Evolutionary conservation across 2,888 invertebrate species (phyloP), one percentile per base, ranked within the genome.

Genomic region (Pediacus dermestoides): DNA sequence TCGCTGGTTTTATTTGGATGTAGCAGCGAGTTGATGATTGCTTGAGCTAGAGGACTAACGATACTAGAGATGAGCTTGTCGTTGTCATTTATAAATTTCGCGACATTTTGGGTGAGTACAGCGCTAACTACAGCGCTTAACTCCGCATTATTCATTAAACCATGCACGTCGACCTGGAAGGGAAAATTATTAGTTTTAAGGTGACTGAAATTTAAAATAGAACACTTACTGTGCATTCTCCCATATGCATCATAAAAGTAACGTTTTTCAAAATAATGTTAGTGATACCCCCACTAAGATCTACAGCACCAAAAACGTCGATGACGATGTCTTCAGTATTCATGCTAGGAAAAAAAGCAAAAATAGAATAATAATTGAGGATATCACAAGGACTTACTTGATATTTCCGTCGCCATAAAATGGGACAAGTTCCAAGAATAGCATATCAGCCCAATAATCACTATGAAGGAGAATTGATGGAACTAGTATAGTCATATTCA

Each of bases 81-180:
- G 39, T 61, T 45, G 8, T 52, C 42, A 22, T 61, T 48, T 22
- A 63, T 36, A 25, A 63, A 58, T 8, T 28, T 14, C 2, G 39
- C 44, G 9, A 59, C 42, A 33, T 53, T 51, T 36, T 61, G 60
- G 30, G 50, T 57, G 6, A 63, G 36, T 1, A 52, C 38, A 12
- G 39, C 31, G 27, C 44, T 53, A 3, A 56, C 30, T n/a, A 60
- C 30, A 15, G 47, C 38, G 34, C 58, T 61, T 33, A 59, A 58
- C 26, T 58, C 58, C 34, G 54, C 51, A 39, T 63, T 57, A 43
- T 61, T 46, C 12, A 61, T 37, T 14, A 60, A 32, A 10, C 63
- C 63, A 37, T 55, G 49, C n/a, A 61, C 30, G 31, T 57, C 49
- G 37, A 63, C 61, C 63, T 63, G 38, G 46, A 57, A 58, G 41